Conservation (phyloP, 2,888 invertebrate species). For the Leucania comma region DNA sequence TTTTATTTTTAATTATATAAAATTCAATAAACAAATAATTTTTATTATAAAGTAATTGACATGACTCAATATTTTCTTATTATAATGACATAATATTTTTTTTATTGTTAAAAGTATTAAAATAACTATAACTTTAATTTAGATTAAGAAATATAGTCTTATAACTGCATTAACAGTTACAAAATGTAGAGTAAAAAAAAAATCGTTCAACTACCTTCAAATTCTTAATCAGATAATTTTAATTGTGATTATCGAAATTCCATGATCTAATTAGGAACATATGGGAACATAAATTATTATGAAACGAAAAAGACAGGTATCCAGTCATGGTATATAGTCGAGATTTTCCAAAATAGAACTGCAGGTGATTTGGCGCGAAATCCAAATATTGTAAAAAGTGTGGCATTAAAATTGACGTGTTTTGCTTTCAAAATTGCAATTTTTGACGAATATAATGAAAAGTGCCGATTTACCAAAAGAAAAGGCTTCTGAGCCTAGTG, state of each 20-base stretch:
- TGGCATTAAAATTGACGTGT: constrained; percentile 25
- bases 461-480: constrained; percentile 77
- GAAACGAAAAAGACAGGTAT: constrained; percentile 43
- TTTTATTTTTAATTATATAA: constrained; percentile 50
- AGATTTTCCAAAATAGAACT: constrained; percentile 1
- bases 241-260: constrained; percentile 1
- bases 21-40: constrained; percentile 48
- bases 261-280: too few species aligned
- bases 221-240: constrained; percentile 13
- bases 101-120: too few species aligned
- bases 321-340: constrained; percentile 17
- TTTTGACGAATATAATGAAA: constrained; percentile 67
- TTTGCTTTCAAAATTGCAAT: constrained; percentile 11
- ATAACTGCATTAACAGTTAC: too few species aligned
- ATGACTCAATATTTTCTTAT: constrained; percentile 60
- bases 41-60: constrained; percentile 61
- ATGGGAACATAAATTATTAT: neutral
- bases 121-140: too few species aligned
- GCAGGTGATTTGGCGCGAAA: constrained; percentile 58
- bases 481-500: constrained; percentile 79
- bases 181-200: neutral
- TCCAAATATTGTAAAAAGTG: constrained; percentile 18
- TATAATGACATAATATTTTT: neutral
- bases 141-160: too few species aligned
- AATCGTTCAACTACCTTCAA: neutral